phyloP scores from a whole-genome alignment of 2,113 vertebrate species.

The Gambusia affinis region DNA sequence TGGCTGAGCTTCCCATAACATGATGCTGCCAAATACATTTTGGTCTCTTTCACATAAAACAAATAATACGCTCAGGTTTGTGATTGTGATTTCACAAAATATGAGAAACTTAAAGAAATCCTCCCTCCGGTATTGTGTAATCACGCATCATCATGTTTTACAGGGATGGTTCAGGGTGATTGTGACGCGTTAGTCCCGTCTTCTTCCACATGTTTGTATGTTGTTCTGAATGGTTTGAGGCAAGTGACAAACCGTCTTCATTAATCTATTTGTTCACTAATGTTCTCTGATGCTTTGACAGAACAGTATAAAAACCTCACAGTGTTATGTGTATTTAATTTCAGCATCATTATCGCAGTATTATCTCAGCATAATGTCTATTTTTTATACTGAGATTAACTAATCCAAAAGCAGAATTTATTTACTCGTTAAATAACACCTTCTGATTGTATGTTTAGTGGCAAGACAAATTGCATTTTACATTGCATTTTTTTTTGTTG shows the following conservation, averaged over 20 bases:
- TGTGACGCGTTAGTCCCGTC: neutral
- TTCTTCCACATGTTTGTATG: too few relatives aligned
- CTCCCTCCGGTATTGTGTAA: neutral
- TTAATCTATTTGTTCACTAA: neutral
- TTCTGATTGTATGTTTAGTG: neutral
- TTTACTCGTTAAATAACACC: neutral
- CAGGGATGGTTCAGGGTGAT: neutral
- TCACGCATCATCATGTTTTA: neutral
- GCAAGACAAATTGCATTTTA: neutral
- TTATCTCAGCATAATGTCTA: too few relatives aligned
- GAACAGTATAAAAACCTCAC: neutral
- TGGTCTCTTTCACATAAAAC: neutral
- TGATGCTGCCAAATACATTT: neutral
- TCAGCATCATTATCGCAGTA: too few relatives aligned
- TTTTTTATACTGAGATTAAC: too few relatives aligned
- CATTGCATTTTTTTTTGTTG: neutral
- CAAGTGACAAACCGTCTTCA: neutral
- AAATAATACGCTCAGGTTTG: neutral
- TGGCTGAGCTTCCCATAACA: neutral
- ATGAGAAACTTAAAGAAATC: neutral
- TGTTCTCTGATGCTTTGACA: neutral
- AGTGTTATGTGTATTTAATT: too few relatives aligned
- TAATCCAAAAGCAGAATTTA: too few relatives aligned
- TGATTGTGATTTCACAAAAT: neutral
- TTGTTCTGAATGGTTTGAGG: too few relatives aligned